Percentiles rank a stretch among this genome's conserved stretches.
Evolutionary conservation across 2,113 vertebrate species (phyloP).

Genomic region (Petrocephalus microphthalmus): DNA sequence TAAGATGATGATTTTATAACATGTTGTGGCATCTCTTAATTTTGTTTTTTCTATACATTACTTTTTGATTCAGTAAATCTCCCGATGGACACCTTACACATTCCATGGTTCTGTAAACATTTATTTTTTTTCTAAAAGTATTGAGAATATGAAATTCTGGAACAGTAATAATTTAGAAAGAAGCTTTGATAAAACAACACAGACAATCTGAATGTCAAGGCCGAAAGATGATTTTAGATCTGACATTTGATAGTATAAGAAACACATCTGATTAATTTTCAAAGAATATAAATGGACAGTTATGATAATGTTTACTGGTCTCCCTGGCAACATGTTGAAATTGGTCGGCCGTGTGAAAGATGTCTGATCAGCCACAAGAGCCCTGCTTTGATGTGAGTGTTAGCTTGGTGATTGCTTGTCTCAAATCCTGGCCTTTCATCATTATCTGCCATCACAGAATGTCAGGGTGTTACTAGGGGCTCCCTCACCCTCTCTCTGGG

Average conservation of each 20-base stretch:
- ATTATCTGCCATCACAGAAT: neutral
- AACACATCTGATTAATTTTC: neutral
- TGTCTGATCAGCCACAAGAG: conserved; percentile 33
- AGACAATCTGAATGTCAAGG: neutral
- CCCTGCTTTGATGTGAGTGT: conserved; percentile 27
- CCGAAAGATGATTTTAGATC: neutral
- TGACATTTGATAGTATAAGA: neutral
- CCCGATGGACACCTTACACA: neutral
- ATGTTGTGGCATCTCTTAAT: neutral
- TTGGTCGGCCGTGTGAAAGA: neutral
- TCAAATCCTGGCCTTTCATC: conserved; percentile 13
- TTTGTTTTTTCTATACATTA: neutral
- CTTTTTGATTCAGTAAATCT: neutral
- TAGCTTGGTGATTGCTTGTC: conserved; percentile 26
- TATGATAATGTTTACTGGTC: neutral
- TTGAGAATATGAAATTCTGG: neutral
- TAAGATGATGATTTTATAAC: neutral
- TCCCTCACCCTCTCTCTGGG: neutral
- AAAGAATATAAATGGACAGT: neutral
- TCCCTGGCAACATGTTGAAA: conserved; percentile 18
- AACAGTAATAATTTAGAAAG: neutral
- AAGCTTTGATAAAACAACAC: neutral
- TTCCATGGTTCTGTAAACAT: neutral
- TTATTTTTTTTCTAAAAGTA: neutral
- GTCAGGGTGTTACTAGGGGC: neutral